Percentiles rank a stretch among this genome's conserved stretches.
These are phyloP conservation scores for Nesogale talazaci DNA, from an alignment of 2,113 vertebrate species.

Conservation along the genomic window DNA sequence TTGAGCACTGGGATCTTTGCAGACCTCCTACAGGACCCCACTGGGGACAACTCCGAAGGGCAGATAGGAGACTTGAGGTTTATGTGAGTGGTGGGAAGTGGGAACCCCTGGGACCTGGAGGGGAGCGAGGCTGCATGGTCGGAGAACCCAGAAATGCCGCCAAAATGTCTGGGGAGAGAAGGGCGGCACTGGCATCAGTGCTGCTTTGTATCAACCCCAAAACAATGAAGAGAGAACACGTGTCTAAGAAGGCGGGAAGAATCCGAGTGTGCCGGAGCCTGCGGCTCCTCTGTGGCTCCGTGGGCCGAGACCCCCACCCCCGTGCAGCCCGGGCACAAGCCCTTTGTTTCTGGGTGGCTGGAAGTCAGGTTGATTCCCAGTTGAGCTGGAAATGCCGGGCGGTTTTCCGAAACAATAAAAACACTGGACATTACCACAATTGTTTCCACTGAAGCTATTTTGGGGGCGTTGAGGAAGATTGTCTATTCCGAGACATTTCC, in stretches of 20 bases:
- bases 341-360: constrained; percentile 85
- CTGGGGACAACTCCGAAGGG: neutral
- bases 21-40: neutral
- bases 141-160: neutral
- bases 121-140: neutral
- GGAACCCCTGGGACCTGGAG: neutral
- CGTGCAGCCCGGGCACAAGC: constrained; percentile 80
- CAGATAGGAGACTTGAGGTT: neutral
- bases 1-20: neutral
- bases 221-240: neutral
- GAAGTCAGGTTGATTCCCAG: constrained; percentile 79
- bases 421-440: constrained; percentile 83
- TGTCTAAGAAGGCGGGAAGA: constrained; percentile 60
- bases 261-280: neutral
- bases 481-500: constrained; percentile 89
- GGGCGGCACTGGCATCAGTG: neutral
- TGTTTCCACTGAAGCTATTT: constrained; percentile 89
- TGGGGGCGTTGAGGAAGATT: constrained; percentile 87
- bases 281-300: constrained; percentile 45
- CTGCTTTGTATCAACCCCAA: neutral
- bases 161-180: neutral
- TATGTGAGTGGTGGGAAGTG: neutral
- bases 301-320: constrained; percentile 79
- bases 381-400: constrained; percentile 83
- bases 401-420: constrained; percentile 88